These are phyloP conservation scores for Anseranas semipalmata DNA, from an alignment of 2,113 vertebrate genomes.

Conservation along the genomic window DNA sequence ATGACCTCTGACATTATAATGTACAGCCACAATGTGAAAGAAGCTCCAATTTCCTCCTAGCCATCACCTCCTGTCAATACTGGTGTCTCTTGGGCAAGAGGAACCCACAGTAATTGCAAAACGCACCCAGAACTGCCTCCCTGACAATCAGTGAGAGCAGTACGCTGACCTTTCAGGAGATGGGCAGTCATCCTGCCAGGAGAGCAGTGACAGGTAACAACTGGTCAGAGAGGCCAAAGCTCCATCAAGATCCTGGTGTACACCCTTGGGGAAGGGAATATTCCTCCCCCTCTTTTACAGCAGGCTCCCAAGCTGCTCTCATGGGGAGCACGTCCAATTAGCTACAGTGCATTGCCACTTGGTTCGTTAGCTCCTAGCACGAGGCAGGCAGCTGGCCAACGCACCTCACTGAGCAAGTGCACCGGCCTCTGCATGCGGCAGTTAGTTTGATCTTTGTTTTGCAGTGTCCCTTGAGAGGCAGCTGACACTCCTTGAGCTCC, in stretches of 20 bases:
- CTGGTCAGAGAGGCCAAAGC: neutral
- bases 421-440: accelerated
- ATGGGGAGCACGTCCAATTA: neutral
- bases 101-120: neutral
- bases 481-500: neutral
- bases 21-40: neutral
- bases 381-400: neutral
- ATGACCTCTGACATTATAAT: conserved; percentile 1
- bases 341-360: neutral
- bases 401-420: neutral
- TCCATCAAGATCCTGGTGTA: neutral
- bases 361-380: neutral
- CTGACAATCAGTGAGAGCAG: neutral
- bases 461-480: neutral
- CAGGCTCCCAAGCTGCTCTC: neutral
- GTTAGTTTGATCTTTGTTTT: accelerated
- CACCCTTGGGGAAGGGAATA: neutral
- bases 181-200: neutral
- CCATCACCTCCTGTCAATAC: neutral
- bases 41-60: neutral
- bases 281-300: neutral
- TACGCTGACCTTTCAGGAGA: neutral
- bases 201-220: neutral
- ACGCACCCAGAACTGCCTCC: neutral
- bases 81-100: neutral